Evolutionary conservation across 2,888 invertebrate genomes (phyloP).

Genomic region (Xanthorhoe spadicearia): DNA sequence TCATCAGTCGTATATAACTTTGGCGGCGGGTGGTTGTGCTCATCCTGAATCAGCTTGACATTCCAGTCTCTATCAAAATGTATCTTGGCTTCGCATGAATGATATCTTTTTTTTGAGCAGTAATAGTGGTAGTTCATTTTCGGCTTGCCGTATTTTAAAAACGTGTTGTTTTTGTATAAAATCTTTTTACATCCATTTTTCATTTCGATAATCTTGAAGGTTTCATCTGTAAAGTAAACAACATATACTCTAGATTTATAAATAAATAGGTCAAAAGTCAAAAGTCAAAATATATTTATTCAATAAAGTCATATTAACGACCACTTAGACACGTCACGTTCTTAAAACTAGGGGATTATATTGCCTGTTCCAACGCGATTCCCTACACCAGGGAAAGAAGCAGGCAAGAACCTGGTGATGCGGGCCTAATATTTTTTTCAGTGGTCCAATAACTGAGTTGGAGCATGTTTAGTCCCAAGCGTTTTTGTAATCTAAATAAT

Average conservation of each 20-base stretch:
- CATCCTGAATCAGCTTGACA: constrained; percentile 8
- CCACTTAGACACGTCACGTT: too few species aligned
- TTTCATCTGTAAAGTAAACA: constrained; percentile 25
- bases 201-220: constrained; percentile 31
- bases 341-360: too few species aligned
- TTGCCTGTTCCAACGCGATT: too few species aligned
- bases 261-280: too few species aligned
- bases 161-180: constrained; percentile 40
- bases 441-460: too few species aligned
- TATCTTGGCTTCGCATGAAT: constrained; percentile 43
- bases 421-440: too few species aligned
- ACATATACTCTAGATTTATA: neutral
- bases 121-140: constrained; percentile 35
- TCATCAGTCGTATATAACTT: constrained; percentile 5
- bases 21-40: constrained; percentile 37
- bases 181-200: constrained; percentile 39
- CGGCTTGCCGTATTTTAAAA: constrained; percentile 33
- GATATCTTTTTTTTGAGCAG: constrained; percentile 38
- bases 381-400: too few species aligned
- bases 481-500: too few species aligned
- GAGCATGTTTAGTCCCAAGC: too few species aligned
- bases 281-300: too few species aligned
- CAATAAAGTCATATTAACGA: too few species aligned
- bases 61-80: constrained; percentile 31
- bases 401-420: too few species aligned